These are phyloP conservation scores for Philypnodon macrostomus DNA, from an alignment of 2,797 vertebrate genomes.

Conservation along the genomic window DNA sequence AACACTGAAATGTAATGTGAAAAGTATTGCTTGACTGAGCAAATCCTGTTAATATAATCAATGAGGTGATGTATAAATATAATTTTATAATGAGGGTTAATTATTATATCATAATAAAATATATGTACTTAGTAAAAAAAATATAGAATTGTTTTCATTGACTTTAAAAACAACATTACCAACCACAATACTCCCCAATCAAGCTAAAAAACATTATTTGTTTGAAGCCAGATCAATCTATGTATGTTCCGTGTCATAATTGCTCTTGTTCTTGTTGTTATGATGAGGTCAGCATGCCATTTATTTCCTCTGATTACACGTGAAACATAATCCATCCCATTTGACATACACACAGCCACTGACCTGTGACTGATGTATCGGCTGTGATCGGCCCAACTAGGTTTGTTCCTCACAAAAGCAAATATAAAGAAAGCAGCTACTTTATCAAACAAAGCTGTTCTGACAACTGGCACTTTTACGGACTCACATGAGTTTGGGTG, in stretches of 20 bases:
- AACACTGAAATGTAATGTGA: too few species aligned
- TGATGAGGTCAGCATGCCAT: neutral
- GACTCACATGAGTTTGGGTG: conserved; percentile 43
- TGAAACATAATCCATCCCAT: conserved; percentile 29
- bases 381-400: conserved; percentile 16
- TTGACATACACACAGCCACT: conserved; percentile 16
- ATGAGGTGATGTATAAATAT: too few species aligned
- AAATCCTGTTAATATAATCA: too few species aligned
- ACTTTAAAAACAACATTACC: too few species aligned
- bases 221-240: too few species aligned
- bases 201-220: too few species aligned
- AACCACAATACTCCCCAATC: too few species aligned
- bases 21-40: too few species aligned
- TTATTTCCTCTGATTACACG: conserved; percentile 17
- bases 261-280: neutral
- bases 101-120: too few species aligned
- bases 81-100: too few species aligned
- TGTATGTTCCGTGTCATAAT: conserved; percentile 4
- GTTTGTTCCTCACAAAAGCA: conserved; percentile 17
- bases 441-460: conserved; percentile 45
- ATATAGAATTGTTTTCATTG: too few species aligned
- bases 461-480: conserved; percentile 49
- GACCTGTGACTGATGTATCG: conserved; percentile 24
- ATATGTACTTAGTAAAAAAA: too few species aligned
- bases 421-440: conserved; percentile 28